These are phyloP conservation scores for Lepus oiostolus DNA, from an alignment of 2,797 vertebrate species.

Conservation along the genomic window DNA sequence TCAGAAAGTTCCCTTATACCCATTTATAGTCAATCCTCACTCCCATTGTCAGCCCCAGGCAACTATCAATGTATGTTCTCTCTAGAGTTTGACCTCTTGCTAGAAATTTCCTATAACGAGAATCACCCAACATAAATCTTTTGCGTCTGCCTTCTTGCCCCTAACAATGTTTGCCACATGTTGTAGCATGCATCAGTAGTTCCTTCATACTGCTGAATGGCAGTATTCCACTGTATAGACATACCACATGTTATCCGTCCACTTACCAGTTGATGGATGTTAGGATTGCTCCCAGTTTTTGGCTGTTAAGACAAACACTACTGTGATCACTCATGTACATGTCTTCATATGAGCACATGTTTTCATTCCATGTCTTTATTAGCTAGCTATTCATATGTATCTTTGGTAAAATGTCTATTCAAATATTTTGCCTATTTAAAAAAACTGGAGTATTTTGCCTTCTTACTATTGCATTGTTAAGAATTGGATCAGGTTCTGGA, in stretches of 20 bases:
- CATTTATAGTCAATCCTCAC: background rate
- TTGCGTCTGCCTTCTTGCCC: too few relatives aligned
- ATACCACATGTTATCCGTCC: background rate
- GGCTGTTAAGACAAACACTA: background rate
- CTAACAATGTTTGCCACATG: too few relatives aligned
- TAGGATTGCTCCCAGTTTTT: background rate
- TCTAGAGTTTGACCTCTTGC: background rate
- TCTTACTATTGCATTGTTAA: conserved; percentile 23
- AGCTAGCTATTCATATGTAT: background rate
- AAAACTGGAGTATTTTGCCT: background rate
- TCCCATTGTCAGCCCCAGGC: background rate
- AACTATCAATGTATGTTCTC: background rate
- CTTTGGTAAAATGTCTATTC: conserved; percentile 2
- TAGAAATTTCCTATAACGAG: too few relatives aligned
- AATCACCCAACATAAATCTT: background rate
- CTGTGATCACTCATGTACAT: background rate
- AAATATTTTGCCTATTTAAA: background rate
- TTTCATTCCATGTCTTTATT: background rate
- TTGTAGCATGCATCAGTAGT: background rate
- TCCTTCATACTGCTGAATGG: background rate
- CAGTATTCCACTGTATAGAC: background rate
- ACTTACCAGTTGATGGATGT: background rate
- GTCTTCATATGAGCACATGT: background rate
- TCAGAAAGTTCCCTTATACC: background rate
- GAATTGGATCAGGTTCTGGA: background rate